Base-by-base conservation (phyloP, 1,140 invertebrate species). In the Bicyclus anynana region DNA sequence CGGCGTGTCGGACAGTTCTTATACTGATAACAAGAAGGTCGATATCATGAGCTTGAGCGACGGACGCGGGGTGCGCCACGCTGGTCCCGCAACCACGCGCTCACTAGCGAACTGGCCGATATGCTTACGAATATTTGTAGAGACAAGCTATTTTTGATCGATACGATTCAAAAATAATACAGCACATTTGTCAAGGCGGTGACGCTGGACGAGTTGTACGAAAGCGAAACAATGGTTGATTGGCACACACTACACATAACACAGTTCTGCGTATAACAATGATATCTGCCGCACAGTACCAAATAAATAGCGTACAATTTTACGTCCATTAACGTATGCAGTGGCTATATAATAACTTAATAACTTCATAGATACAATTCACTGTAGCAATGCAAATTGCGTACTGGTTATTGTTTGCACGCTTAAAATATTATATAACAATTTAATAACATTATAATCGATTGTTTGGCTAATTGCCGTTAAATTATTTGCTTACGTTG, bases 81-180 rank as follows among this genome's bases (percentile, higher is more conserved):
- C 53, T 57, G 55, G 55, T 57, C 37, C 53, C 57, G 54, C 56
- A 47, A 44, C 62, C 65, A 67, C 67, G 64, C 69, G 60, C 55
- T 63, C 49, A 61, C 58, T 57, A 18, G 53, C 56, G 67, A 65
- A 60, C 65, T 65, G 61, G 50, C 46, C 53, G 61, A 54, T 53
- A 59, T 67, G 62, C 67, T 69, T 64, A 68, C 53, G 60, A 74
- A 74, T 78, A 74, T 77, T 78, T 74, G 64, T 72, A 62, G 72
- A 80, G 74, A 85, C 74, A 74, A 60, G 59, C 64, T 87, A 87
- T 87, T 80, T 84, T 77, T 87, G 84, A 83, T 74, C 64, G 59
- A 67, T 66, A 69, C 56, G 58, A 20, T 62, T 72, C 65, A 72
- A 78, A 84, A 85, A 84, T 84, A 87, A 72, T 63, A 72, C 70